These are phyloP conservation scores for Macrosteles quadrilineatus DNA, from an alignment of 1,140 invertebrate species.

Conservation along the genomic window DNA sequence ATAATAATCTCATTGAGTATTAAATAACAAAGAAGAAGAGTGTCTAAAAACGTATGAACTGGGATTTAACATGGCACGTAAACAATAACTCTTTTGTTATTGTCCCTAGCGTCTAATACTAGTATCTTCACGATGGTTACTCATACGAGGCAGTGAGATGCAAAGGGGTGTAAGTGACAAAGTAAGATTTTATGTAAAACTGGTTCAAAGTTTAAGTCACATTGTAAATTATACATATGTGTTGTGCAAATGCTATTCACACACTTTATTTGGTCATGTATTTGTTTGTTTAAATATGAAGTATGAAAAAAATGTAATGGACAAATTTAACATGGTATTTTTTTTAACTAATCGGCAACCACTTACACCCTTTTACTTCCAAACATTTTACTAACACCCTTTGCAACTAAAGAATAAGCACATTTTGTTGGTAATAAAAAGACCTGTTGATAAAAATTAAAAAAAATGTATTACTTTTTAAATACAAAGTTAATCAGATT, in stretches of 20 bases:
- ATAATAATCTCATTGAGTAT: too few species aligned
- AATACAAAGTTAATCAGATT: neutral
- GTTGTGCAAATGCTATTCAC: neutral
- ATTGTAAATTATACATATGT: neutral
- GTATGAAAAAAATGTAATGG: too few species aligned
- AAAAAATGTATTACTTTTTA: too few species aligned
- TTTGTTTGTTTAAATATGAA: neutral
- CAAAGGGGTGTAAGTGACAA: slow-evolving; percentile 27
- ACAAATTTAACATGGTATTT: neutral
- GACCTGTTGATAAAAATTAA: too few species aligned
- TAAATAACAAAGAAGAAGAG: too few species aligned
- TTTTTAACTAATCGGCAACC: slow-evolving; percentile 7
- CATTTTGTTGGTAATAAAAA: slow-evolving; percentile 1
- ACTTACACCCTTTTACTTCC: slow-evolving; percentile 24
- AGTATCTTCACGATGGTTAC: too few species aligned
- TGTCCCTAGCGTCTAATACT: too few species aligned
- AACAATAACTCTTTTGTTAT: too few species aligned
- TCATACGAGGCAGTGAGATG: neutral
- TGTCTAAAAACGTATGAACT: too few species aligned
- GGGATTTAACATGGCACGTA: too few species aligned
- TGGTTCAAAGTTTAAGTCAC: neutral
- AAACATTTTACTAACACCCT: slow-evolving; percentile 8
- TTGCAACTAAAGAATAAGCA: slow-evolving; percentile 8
- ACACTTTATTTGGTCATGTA: neutral
- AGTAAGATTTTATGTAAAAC: slow-evolving; percentile 17